These are phyloP conservation scores for Ectobius pallidus DNA, from an alignment of 2,888 invertebrate species.

Conservation along the genomic window DNA sequence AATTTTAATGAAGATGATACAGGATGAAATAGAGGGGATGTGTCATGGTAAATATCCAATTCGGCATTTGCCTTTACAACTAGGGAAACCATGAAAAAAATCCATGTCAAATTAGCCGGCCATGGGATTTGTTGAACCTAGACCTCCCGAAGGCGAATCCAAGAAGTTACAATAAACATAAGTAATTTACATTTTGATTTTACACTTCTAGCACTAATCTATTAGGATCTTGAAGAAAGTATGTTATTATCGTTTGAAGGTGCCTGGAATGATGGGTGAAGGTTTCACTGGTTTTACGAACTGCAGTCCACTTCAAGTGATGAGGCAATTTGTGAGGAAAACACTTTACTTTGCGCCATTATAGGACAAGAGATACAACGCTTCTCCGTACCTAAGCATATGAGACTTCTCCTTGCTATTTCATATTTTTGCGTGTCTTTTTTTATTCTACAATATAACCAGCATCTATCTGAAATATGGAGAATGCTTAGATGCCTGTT, in stretches of 20 bases:
- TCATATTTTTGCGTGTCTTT: not conserved
- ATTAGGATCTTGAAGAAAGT: no score
- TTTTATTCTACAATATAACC: not conserved
- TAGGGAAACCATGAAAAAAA: no score
- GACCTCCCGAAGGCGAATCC: no score
- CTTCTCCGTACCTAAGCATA: not conserved
- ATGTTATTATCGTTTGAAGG: not conserved
- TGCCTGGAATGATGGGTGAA: not conserved
- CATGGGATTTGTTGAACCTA: no score
- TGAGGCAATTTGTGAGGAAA: slow-evolving; percentile 35
- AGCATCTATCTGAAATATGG: not conserved
- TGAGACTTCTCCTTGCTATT: not conserved
- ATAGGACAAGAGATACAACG: not conserved
- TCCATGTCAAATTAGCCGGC: no score
- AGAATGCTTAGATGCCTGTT: not conserved
- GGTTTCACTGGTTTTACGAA: slow-evolving; percentile 16
- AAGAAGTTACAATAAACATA: no score
- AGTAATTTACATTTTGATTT: no score
- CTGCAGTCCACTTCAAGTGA: slow-evolving; percentile 33
- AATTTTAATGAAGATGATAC: no score
- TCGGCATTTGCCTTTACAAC: no score
- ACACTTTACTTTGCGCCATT: slow-evolving; percentile 24
- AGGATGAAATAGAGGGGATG: no score
- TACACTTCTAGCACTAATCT: no score
- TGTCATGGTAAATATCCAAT: no score